phyloP scores from a whole-genome alignment of 1,140 invertebrate genomes.

The Aphidius gifuensis region DNA sequence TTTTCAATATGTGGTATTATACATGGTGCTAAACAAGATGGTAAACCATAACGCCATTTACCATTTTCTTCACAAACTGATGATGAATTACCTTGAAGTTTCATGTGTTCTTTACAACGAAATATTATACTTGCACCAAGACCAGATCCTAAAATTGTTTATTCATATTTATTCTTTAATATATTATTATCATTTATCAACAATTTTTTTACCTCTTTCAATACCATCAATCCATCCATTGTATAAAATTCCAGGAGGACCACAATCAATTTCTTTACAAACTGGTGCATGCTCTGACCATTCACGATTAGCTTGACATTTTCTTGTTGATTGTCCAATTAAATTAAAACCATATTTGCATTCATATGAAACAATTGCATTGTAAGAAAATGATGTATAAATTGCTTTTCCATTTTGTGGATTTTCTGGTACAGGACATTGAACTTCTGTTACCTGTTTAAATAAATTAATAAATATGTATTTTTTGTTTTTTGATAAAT shows the following conservation, averaged over 20 bases:
- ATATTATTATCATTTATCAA: too few relatives aligned
- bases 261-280: constrained; percentile 96
- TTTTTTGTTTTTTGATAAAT: neutral
- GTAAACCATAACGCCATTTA: constrained; percentile 88
- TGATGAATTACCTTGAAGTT: constrained; percentile 82
- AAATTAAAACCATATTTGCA: constrained; percentile 89
- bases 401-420: constrained; percentile 88
- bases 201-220: constrained; percentile 57
- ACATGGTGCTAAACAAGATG: constrained; percentile 88
- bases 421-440: constrained; percentile 82
- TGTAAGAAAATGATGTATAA: constrained; percentile 90
- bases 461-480: constrained; percentile 9
- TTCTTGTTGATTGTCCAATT: constrained; percentile 80
- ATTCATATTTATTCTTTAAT: too few relatives aligned
- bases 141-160: constrained; percentile 64
- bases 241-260: constrained; percentile 81
- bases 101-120: constrained; percentile 90
- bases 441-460: constrained; percentile 74
- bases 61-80: constrained; percentile 90
- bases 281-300: constrained; percentile 85
- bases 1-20: constrained; percentile 84
- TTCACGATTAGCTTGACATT: constrained; percentile 85
- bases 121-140: constrained; percentile 90
- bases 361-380: constrained; percentile 88
- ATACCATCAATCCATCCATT: constrained; percentile 96